Evolutionary conservation across 2,888 invertebrate species (phyloP).

Genomic region (Diabrotica balteata): DNA sequence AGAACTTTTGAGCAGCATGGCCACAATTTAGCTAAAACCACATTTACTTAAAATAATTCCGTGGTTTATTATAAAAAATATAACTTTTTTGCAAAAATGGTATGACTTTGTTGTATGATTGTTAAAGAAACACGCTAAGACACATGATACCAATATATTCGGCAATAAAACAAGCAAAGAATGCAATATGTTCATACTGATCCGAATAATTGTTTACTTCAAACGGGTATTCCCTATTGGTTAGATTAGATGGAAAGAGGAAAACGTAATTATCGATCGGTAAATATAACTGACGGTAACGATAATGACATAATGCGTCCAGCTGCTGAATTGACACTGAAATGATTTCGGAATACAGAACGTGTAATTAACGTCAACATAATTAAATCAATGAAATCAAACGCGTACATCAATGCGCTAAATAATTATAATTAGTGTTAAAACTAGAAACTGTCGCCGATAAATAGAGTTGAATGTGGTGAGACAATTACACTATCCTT

Average conservation of each 20-base stretch:
- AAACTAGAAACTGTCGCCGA: slow-evolving; percentile 3
- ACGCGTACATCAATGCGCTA: slow-evolving; percentile 4
- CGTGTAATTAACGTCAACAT: slow-evolving; percentile 22
- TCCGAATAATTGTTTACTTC: too few species aligned
- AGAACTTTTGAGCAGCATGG: too few species aligned
- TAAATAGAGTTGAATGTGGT: neutral
- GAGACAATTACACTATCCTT: neutral
- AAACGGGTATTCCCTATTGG: neutral
- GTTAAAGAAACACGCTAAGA: too few species aligned
- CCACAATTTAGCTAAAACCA: too few species aligned
- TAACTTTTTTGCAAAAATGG: too few species aligned
- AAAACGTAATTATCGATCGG: slow-evolving; percentile 12
- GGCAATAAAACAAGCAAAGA: too few species aligned
- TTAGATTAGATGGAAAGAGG: neutral
- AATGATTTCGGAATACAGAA: slow-evolving; percentile 15
- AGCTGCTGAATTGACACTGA: slow-evolving; percentile 14
- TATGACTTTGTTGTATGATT: too few species aligned
- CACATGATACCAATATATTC: too few species aligned
- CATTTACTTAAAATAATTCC: too few species aligned
- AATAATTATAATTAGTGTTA: slow-evolving; percentile 7
- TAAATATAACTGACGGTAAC: slow-evolving; percentile 13
- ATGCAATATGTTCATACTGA: too few species aligned
- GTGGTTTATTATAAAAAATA: too few species aligned
- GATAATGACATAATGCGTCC: slow-evolving; percentile 19
- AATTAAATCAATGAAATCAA: slow-evolving; percentile 23